Percentiles rank a stretch among this genome's conserved stretches.
phyloP scores from a whole-genome alignment of 2,888 invertebrate species.

The Adelphocoris suturalis region DNA sequence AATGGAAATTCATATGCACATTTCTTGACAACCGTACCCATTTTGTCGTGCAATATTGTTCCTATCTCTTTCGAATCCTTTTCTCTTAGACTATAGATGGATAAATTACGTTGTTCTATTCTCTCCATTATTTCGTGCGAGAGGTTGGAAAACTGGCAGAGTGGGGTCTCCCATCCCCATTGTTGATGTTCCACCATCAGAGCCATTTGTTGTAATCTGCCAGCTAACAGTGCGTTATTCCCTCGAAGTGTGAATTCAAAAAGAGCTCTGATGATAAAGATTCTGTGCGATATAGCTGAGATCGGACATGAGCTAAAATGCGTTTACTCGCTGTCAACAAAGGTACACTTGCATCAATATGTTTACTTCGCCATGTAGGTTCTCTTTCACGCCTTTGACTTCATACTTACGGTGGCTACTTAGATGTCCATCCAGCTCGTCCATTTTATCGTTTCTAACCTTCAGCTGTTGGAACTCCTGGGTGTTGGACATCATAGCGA shows the following conservation, averaged over 20 bases:
- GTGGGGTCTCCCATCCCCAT: constrained; percentile 92
- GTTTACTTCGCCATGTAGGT: constrained; percentile 96
- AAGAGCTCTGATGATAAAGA: constrained; percentile 92
- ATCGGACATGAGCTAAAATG: constrained; percentile 93
- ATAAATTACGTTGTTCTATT: constrained; percentile 85
- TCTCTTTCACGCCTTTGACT: constrained; percentile 91
- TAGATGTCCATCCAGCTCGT: constrained; percentile 90
- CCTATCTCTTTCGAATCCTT: constrained; percentile 94
- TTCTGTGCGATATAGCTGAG: constrained; percentile 92
- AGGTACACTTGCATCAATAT: constrained; percentile 95
- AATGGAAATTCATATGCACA: constrained; percentile 92
- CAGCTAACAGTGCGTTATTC: constrained; percentile 94
- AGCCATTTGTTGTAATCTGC: constrained; percentile 89
- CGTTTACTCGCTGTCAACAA: constrained; percentile 88
- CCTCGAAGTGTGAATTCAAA: constrained; percentile 95
- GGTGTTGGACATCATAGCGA: too few relatives aligned
- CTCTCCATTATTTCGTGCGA: constrained; percentile 89
- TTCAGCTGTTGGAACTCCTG: too few relatives aligned
- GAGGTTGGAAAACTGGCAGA: constrained; percentile 90
- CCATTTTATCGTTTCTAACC: constrained; percentile 96
- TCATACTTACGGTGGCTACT: constrained; percentile 86
- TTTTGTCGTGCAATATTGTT: constrained; percentile 86
- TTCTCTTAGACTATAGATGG: constrained; percentile 89
- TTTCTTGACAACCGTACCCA: constrained; percentile 88
- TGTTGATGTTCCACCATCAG: constrained; percentile 95